Conservation (phyloP, 2,113 vertebrate species). For the rabbit (Oryctolagus cuniculus) region mOryCun1.1 NC_091448.1:59943501-59944000, state of each 20-base stretch:
- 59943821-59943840: not conserved
- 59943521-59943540: too few species aligned
- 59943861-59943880: constrained; percentile 14
- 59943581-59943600: not conserved
- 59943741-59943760: not conserved
- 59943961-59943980: constrained; percentile 36
- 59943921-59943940: not conserved
- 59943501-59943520: too few species aligned
- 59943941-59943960: not conserved
- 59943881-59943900: not conserved
- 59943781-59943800: not conserved
- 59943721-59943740: constrained; percentile 45
- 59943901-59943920: not conserved
- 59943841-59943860: not conserved
- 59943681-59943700: not conserved
- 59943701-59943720: not conserved
- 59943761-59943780: not conserved
- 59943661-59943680: too few species aligned
- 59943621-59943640: not conserved
- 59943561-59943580: not conserved
- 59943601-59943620: too few species aligned
- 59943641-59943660: not conserved
- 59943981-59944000: not conserved
- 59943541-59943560: too few species aligned
- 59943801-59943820: constrained; percentile 15